Percentiles rank a stretch among this genome's conserved stretches.
Evolutionary conservation across 2,113 vertebrate species (phyloP).

Genomic region (Bothrops jararaca): DNA sequence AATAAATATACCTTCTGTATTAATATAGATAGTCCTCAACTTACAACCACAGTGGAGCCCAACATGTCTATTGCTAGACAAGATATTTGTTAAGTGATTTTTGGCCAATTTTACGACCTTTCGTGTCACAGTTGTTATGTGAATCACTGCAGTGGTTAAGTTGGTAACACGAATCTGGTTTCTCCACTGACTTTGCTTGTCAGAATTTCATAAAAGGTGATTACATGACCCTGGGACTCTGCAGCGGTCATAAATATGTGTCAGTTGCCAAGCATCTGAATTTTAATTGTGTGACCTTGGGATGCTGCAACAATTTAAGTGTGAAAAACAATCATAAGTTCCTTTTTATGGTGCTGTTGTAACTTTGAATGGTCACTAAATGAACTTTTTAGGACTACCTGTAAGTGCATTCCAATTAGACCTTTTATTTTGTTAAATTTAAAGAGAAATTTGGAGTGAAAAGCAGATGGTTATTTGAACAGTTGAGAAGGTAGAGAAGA

Average conservation of each 20-base stretch:
- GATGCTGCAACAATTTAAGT: no score
- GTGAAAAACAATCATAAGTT: no score
- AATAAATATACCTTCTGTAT: background rate
- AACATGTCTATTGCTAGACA: background rate
- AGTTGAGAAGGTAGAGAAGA: background rate
- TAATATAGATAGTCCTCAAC: background rate
- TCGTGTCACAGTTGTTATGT: background rate
- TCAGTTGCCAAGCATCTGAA: no score
- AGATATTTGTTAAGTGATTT: background rate
- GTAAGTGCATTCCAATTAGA: background rate
- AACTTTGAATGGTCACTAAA: no score
- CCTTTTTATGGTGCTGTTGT: no score
- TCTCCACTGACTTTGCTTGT: no score
- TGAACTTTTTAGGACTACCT: no score
- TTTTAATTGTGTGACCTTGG: no score
- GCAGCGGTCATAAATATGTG: no score
- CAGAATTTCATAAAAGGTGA: no score
- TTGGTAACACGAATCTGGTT: background rate
- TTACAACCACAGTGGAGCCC: background rate
- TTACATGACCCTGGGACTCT: no score
- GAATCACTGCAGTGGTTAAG: background rate
- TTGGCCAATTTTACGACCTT: background rate
- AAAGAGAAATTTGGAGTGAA: background rate
- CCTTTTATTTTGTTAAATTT: background rate
- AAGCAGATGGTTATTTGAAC: background rate